Evolutionary conservation across 2,888 invertebrate species (phyloP).

Genomic region (Tolmerus cingulatus): DNA sequence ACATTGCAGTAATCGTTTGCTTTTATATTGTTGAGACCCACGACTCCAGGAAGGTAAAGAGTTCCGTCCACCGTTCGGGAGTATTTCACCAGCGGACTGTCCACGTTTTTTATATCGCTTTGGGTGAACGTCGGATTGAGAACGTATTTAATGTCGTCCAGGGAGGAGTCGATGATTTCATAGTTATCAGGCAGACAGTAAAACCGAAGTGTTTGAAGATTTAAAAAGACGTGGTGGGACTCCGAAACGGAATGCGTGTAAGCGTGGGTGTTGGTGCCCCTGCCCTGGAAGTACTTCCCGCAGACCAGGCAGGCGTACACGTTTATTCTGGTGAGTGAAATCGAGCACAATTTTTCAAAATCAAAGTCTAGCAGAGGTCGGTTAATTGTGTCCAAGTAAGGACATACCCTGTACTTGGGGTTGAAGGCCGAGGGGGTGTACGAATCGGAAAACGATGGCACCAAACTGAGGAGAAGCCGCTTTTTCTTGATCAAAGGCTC

Average conservation of each 20-base stretch:
- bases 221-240: constrained; percentile 97
- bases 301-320: constrained; percentile 99
- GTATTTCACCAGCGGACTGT: constrained; percentile 75
- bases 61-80: constrained; percentile 96
- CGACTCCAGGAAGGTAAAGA: constrained; percentile 96
- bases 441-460: constrained; percentile 22
- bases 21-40: constrained; percentile 98
- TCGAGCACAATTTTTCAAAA: constrained; percentile 98
- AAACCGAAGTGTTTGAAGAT: constrained; percentile 95
- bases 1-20: constrained; percentile 99
- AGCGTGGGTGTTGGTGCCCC: constrained; percentile 97
- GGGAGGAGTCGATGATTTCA: constrained; percentile 95
- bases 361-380: constrained; percentile 97
- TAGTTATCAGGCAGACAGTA: constrained; percentile 99
- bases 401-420: constrained; percentile 75
- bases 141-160: constrained; percentile 98
- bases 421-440: constrained; percentile 63
- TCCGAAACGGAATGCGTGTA: constrained; percentile 99
- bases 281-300: constrained; percentile 97
- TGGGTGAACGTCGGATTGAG: constrained; percentile 94
- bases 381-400: constrained; percentile 98
- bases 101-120: constrained; percentile 82
- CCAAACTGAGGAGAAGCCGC: not conserved
- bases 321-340: constrained; percentile 97
- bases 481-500: not conserved